Conservation (phyloP, 2,797 vertebrate genomes). For the Antennarius maculatus region DNA sequence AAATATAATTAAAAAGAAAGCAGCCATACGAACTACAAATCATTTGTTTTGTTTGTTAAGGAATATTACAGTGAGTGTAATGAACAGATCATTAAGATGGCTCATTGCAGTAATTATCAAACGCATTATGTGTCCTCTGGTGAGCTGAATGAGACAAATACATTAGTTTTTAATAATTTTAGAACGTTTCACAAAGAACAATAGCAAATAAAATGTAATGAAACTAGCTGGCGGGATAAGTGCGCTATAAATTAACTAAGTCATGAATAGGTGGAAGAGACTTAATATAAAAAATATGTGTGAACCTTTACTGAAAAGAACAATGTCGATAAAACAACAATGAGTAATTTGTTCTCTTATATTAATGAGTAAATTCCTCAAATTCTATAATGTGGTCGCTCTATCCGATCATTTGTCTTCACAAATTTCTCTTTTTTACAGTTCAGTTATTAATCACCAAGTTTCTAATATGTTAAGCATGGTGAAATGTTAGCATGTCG, state of each 20-base stretch:
- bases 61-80: constrained; percentile 2
- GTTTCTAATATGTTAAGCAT: too few species aligned
- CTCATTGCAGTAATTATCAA: background rate
- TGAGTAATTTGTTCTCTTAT: too few species aligned
- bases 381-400: too few species aligned
- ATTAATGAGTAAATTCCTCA: too few species aligned
- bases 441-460: too few species aligned
- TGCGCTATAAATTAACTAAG: background rate
- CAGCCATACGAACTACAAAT: background rate
- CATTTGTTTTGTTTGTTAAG: background rate
- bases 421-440: too few species aligned
- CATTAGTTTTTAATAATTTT: background rate
- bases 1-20: background rate
- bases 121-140: background rate
- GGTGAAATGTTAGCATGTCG: too few species aligned
- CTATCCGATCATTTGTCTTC: too few species aligned
- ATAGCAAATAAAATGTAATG: background rate
- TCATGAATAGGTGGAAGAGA: too few species aligned
- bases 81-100: background rate
- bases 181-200: background rate
- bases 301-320: too few species aligned
- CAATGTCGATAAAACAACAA: too few species aligned
- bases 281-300: too few species aligned
- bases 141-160: background rate
- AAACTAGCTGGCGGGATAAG: background rate